phyloP scores from a whole-genome alignment of 2,888 invertebrate genomes.

The Masnerella sp. region DNA sequence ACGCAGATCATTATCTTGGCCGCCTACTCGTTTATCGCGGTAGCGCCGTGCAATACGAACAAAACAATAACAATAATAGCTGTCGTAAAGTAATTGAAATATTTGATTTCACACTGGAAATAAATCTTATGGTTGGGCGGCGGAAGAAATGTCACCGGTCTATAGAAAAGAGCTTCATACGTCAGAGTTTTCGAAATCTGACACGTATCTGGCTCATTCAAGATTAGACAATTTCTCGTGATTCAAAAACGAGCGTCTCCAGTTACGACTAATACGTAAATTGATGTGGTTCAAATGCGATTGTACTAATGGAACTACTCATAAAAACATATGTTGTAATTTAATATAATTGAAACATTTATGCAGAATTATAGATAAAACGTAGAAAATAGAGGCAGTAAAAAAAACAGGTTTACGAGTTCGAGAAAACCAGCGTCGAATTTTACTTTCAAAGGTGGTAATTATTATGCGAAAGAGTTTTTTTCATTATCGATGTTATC shows the following conservation, averaged over 20 bases:
- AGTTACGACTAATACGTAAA: slow-evolving; percentile 28
- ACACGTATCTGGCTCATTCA: slow-evolving; percentile 13
- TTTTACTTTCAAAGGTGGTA: slow-evolving; percentile 13
- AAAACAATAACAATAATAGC: slow-evolving; percentile 3
- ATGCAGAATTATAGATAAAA: slow-evolving; percentile 18
- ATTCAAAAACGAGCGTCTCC: slow-evolving; percentile 26
- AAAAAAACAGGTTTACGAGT: slow-evolving; percentile 21
- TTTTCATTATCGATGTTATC: slow-evolving; percentile 8
- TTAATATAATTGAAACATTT: slow-evolving; percentile 33
- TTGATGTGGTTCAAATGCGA: slow-evolving; percentile 21
- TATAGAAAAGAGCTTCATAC: background rate
- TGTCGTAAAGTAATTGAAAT: slow-evolving; percentile 1
- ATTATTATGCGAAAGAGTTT: background rate
- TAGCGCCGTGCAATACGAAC: background rate
- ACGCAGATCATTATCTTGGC: slow-evolving; percentile 19
- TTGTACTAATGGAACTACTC: slow-evolving; percentile 23
- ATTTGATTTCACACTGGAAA: background rate
- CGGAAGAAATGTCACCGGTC: too few relatives aligned
- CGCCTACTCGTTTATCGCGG: slow-evolving; percentile 19
- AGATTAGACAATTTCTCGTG: slow-evolving; percentile 37
- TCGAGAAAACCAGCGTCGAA: slow-evolving; percentile 1
- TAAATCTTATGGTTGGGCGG: background rate
- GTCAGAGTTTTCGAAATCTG: slow-evolving; percentile 15
- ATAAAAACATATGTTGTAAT: slow-evolving; percentile 24
- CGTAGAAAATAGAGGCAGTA: slow-evolving; percentile 3